These are phyloP conservation scores for Papilio elwesi DNA, from an alignment of 2,888 invertebrate species.

Conservation along the genomic window DNA sequence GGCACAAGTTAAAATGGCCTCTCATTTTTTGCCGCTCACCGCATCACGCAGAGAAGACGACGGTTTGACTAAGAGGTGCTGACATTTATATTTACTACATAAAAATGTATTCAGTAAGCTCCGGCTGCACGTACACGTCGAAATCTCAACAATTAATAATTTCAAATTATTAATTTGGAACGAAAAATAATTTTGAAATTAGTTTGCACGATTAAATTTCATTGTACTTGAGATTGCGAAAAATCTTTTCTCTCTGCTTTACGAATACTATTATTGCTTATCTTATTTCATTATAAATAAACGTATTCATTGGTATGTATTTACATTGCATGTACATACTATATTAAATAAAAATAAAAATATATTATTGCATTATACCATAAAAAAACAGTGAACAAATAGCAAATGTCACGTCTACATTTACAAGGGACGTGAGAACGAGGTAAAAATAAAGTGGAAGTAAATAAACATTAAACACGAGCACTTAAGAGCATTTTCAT, in stretches of 20 bases:
- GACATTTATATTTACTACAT: conserved; percentile 45
- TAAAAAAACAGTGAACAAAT: background rate
- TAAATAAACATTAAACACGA: conserved; percentile 78
- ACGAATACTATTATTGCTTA: no score
- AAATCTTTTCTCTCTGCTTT: background rate
- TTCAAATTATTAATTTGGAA: background rate
- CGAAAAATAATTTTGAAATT: background rate
- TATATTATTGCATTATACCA: no score
- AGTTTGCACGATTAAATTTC: background rate
- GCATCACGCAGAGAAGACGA: conserved; percentile 46
- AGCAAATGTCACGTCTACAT: conserved; percentile 50
- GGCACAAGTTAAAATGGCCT: conserved; percentile 49
- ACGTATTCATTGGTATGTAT: no score
- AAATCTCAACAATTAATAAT: background rate
- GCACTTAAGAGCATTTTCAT: conserved; percentile 79
- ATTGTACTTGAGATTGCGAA: background rate
- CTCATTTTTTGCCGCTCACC: conserved; percentile 51
- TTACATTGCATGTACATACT: no score
- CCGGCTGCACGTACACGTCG: background rate
- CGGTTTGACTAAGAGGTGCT: conserved; percentile 49
- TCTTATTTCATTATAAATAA: no score
- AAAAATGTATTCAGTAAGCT: conserved; percentile 31
- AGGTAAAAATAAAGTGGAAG: conserved; percentile 73
- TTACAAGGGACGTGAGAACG: conserved; percentile 62
- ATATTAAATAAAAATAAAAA: no score